phyloP scores from a whole-genome alignment of 2,113 vertebrate genomes.

The Psilopogon haemacephalus region DNA sequence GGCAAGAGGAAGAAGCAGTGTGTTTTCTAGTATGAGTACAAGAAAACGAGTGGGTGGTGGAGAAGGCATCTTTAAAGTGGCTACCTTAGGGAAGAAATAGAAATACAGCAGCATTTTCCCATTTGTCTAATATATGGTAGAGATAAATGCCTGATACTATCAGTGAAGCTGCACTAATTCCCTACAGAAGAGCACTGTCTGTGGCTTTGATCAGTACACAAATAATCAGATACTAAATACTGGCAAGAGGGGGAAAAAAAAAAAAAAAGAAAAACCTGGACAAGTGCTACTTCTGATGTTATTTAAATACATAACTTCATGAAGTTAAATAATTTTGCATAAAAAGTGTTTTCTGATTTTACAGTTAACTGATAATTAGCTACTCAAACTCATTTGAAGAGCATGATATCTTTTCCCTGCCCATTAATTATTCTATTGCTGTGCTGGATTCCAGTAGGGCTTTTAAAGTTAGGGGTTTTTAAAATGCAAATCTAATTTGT shows the following conservation, averaged over 20 bases:
- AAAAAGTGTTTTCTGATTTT: background rate
- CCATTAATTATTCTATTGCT: slow-evolving; percentile 19
- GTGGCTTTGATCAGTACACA: background rate
- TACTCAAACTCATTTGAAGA: background rate
- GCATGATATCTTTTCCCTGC: background rate
- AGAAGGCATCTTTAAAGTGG: slow-evolving; percentile 43
- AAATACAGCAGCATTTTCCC: slow-evolving; percentile 3
- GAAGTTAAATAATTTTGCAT: background rate
- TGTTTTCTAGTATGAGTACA: background rate
- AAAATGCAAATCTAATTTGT: background rate
- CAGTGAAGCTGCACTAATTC: background rate
- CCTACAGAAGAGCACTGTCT: background rate
- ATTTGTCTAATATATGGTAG: background rate
- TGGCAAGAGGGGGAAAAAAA: too few species aligned
- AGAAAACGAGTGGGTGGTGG: background rate
- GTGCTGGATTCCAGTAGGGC: background rate
- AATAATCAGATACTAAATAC: background rate
- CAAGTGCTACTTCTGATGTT: background rate
- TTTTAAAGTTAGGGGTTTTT: background rate
- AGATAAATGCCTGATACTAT: slow-evolving; percentile 13
- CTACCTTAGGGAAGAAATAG: slow-evolving; percentile 22
- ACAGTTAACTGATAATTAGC: slow-evolving; percentile 14
- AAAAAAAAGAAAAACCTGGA: background rate
- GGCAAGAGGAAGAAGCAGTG: background rate
- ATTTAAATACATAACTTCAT: background rate